Evolutionary conservation across 2,888 invertebrate species (phyloP), one percentile per base, ranked within the genome.

Genomic region (Spodoptera exigua): DNA sequence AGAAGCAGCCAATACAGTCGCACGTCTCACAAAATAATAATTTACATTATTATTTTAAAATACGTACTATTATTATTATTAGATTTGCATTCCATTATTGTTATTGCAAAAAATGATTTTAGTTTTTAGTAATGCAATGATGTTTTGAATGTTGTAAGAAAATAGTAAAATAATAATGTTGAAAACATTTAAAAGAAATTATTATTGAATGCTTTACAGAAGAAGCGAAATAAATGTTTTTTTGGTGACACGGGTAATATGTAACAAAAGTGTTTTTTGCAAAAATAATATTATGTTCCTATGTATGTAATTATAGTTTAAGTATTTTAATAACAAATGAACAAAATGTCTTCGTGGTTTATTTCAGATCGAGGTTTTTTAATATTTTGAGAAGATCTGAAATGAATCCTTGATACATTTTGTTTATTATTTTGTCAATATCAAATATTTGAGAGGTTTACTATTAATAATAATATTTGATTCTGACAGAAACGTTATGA

Each of bases 1-100:
- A 70, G 81, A 89, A 83, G 76, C 89, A 79, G 89, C 58, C 61
- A 61, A 69, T 85, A 85, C 92, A 89, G 93, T 93, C 93, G 93
- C 93, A 93, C 91, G 76, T 43, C 57, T 71, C 66, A 55, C 58
- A 43, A 58, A 61, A 52, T 70, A 67, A 64, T 61, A 54, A 62
- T 62, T 1, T 72, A 46, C 53, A 67, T 67, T 62, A 73, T 68
- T 64, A 56, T 71, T 70, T 74, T 64, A 32, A 55, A 58, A 56
- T 39, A 64, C 39, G 17, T 63, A 63, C 45, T 61, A 56, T 63
- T 66, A 55, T 14, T 63, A 63, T 48, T 61, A 56, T 63, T 66
- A 55, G 11, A 44, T 39, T 45, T 36, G 35, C 51, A 49, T 35
- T 56, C 7, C 40, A 54, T 61, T 76, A 62, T 76, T 71, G 58